Base-by-base conservation (phyloP, 1,140 invertebrate genomes). In the Oryzaephilus surinamensis region DNA sequence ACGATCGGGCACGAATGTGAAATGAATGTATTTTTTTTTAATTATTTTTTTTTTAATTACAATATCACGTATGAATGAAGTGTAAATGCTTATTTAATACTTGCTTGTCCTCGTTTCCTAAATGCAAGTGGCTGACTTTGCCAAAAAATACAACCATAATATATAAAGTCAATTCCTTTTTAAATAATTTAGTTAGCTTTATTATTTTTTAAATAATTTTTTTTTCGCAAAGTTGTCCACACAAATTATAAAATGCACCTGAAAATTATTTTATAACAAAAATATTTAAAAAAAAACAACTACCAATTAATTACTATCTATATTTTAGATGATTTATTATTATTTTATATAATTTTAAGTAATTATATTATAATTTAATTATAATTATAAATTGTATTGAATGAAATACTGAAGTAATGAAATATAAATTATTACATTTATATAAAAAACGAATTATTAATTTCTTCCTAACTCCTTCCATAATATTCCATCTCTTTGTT, bases 21-120 rank as follows among this genome's bases (percentile, higher is more conserved):
- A 23, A 35, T 21, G n/a, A n/a, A 13, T 38, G 20, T 21, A 30
- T 30, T 29, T 28, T 16, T 28, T 29, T 37, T 18, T 28, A 36
- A 2, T 36, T 10, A 26, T 23, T 20, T 23, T 24, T 36, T 36
- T 29, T 29, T 29, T 29, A 29, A 36, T 26, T 15, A 38, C 33
- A 32, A 31, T 41, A 50, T 19, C 27, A 45, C 43, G 37, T n/a
- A n/a, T 38, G 47, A 46, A 43, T 39, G 35, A 28, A 29, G 46
- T 26, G 45, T 44, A 41, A 45, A 33, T 54, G 40, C 32, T n/a
- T 54, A 56, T 53, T 56, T 56, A 54, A 54, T 45, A 50, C 19
- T n/a, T 33, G 57, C 57, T 60, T 60, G 50, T 60, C 57, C 57
- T 58, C 38, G 50, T 48, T 37, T 56, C 54, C 48, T 50, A 28